A percentile compares a stretch with the other conserved stretches of the same genome.
These are phyloP conservation scores for Samia ricini DNA, from an alignment of 1,140 invertebrate genomes.

Conservation along the genomic window DNA sequence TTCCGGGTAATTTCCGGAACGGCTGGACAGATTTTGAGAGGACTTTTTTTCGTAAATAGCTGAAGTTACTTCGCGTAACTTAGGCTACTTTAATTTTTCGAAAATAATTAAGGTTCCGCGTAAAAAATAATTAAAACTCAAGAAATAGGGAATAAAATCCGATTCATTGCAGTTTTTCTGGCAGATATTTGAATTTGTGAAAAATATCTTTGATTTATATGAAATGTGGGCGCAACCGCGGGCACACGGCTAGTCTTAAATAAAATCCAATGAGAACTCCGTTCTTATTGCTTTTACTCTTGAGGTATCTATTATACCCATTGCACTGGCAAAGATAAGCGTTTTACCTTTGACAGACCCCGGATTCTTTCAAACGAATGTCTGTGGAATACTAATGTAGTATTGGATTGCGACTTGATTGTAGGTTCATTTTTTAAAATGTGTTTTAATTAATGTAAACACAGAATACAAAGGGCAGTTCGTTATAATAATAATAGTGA, in stretches of 20 bases:
- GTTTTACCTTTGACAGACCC: slow-evolving; percentile 20
- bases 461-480: slow-evolving; percentile 2
- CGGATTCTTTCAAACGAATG: slow-evolving; percentile 19
- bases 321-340: slow-evolving; percentile 33
- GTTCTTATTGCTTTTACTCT: slow-evolving; percentile 36
- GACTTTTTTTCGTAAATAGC: no score
- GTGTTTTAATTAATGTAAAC: neutral
- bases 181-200: no score
- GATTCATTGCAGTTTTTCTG: no score
- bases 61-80: no score
- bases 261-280: slow-evolving; percentile 31
- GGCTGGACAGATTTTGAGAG: no score
- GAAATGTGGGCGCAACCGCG: no score
- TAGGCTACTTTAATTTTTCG: no score
- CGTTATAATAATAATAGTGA: slow-evolving; percentile 13
- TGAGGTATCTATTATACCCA: slow-evolving; percentile 42
- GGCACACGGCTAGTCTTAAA: slow-evolving; percentile 33
- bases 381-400: slow-evolving; percentile 25
- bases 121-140: no score
- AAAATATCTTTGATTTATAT: no score
- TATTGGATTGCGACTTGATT: slow-evolving; percentile 12
- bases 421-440: neutral
- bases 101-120: no score
- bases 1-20: no score
- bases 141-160: no score